These are phyloP conservation scores for Parnassius apollo DNA, from an alignment of 2,888 invertebrate species.

Conservation along the genomic window DNA sequence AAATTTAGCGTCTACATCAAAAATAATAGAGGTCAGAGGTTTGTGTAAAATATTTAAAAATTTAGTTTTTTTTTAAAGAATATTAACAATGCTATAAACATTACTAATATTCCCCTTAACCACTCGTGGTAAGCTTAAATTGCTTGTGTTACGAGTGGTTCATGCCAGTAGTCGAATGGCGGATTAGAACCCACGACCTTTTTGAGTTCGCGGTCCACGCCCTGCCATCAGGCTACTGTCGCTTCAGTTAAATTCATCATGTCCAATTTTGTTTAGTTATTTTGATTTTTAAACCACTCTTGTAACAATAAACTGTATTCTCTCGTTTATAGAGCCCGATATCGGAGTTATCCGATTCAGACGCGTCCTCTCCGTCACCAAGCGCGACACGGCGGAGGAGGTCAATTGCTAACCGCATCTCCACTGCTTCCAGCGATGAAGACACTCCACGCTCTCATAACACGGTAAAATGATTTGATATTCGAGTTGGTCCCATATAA, in stretches of 20 bases:
- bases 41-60: conserved; percentile 13
- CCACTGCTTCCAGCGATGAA: conserved; percentile 72
- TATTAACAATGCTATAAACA: too few species aligned
- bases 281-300: neutral
- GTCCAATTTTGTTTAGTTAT: too few species aligned
- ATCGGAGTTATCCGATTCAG: conserved; percentile 83
- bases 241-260: neutral
- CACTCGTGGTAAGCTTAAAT: too few species aligned
- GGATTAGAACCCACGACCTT: too few species aligned
- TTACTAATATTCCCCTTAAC: too few species aligned
- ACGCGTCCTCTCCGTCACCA: conserved; percentile 65
- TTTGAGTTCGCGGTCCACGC: too few species aligned
- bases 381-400: conserved; percentile 53
- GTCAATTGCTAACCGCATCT: conserved; percentile 57
- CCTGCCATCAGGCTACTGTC: too few species aligned
- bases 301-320: conserved; percentile 18
- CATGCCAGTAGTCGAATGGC: too few species aligned
- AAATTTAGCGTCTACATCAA: conserved; percentile 41
- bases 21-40: conserved; percentile 38
- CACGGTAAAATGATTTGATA: conserved; percentile 41
- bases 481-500: too few species aligned
- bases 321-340: conserved; percentile 66
- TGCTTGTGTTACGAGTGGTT: too few species aligned
- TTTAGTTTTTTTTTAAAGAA: neutral
- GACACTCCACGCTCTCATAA: conserved; percentile 53